Evolutionary conservation across 1,140 invertebrate genomes (phyloP).

Genomic region (Protaetia brevitarsis): DNA sequence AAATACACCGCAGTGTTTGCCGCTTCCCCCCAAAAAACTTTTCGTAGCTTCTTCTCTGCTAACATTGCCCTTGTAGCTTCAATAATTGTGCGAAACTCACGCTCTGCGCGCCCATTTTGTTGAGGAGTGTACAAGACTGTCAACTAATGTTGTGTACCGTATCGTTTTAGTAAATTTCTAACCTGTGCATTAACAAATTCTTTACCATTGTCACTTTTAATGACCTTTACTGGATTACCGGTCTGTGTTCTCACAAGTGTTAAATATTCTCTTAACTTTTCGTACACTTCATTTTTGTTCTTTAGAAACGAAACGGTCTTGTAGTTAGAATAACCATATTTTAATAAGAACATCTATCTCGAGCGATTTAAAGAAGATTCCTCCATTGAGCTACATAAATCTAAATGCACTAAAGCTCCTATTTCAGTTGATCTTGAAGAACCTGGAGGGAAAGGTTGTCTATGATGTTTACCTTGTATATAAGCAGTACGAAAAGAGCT

Average conservation of each 20-base stretch:
- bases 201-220: constrained; percentile 46
- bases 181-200: constrained; percentile 44
- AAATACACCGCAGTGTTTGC: constrained; percentile 42
- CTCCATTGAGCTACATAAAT: constrained; percentile 50
- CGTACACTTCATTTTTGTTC: constrained; percentile 39
- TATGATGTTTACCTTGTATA: constrained; percentile 13
- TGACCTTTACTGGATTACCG: constrained; percentile 39
- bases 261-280: constrained; percentile 32
- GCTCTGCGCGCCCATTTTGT: constrained; percentile 49
- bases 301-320: constrained; percentile 42
- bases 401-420: constrained; percentile 40
- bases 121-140: constrained; percentile 47
- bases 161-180: constrained; percentile 29
- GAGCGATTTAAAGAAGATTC: constrained; percentile 40
- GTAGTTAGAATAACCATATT: constrained; percentile 40
- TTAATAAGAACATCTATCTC: constrained; percentile 43
- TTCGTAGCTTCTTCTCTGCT: constrained; percentile 43
- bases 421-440: constrained; percentile 18
- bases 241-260: constrained; percentile 28
- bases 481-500: background rate
- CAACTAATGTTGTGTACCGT: constrained; percentile 44
- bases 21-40: constrained; percentile 42
- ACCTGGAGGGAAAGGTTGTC: background rate
- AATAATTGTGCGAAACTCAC: constrained; percentile 39
- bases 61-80: constrained; percentile 37